Conservation (phyloP, 2,797 vertebrate species). For the Monodelphis domestica region DNA sequence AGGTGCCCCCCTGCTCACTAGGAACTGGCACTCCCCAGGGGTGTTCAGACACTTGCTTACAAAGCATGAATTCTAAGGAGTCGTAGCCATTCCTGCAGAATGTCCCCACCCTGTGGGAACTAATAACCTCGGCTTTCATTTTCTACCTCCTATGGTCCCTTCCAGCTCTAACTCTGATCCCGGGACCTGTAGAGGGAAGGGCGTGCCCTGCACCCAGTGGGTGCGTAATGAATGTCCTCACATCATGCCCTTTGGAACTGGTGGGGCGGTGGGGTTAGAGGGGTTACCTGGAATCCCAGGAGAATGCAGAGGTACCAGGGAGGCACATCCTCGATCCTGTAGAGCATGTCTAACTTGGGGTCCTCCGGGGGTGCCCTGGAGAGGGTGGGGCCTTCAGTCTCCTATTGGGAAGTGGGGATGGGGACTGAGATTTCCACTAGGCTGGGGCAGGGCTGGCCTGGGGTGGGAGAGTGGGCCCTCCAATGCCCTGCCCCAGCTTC, state of each 20-base stretch:
- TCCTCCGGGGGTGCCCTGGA: constrained; percentile 11
- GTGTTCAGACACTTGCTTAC: neutral
- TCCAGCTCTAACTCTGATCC: neutral
- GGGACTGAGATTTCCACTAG: neutral
- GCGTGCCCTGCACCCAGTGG: neutral
- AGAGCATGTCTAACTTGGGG: constrained; percentile 91
- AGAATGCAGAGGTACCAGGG: constrained; percentile 96
- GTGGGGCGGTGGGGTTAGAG: neutral
- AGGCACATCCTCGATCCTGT: constrained; percentile 94
- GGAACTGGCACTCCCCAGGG: neutral
- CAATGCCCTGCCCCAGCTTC: neutral
- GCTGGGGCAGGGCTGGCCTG: neutral
- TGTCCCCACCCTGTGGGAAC: neutral
- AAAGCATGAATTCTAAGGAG: neutral
- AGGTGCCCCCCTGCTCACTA: neutral
- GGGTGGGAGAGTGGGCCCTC: neutral
- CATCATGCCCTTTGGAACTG: neutral
- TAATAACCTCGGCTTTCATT: neutral
- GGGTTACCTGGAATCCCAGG: constrained; percentile 94
- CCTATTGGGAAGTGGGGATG: constrained; percentile 37
- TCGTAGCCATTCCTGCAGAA: neutral
- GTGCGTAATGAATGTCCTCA: neutral
- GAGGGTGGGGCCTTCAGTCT: constrained; percentile 13
- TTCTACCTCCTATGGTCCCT: neutral
- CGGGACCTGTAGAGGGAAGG: neutral